Evolutionary conservation across 2,888 invertebrate genomes (phyloP), one percentile per base, ranked within the genome.

Genomic region (Stictocephala bisonia): DNA sequence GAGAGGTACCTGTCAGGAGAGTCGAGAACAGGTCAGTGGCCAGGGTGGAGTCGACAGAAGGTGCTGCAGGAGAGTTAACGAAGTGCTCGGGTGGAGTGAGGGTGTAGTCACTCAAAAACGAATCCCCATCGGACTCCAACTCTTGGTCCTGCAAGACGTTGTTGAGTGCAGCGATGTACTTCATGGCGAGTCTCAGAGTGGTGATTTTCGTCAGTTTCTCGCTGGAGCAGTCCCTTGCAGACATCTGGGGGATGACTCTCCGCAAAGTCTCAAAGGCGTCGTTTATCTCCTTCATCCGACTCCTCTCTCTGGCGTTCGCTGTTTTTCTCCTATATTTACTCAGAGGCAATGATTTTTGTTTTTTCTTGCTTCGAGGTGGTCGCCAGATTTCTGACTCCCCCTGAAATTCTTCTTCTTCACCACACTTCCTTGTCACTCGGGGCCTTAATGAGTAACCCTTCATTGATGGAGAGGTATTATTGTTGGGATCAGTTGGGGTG

Each of bases 171-270:
- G 90, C 85, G 77, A 96, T 96, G 82, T 96, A 96, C 81, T 92
- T 90, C 92, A 96, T 93, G 24, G 96, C 96, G 75, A 95, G 85
- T 40, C 94, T 86, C 58, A 96, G 84, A 0, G 95, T 95, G 3
- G 95, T 94, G 79, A 96, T 96, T 85, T 96, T 96, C 58, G 95
- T 96, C 77, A 94, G 86, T 83, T 94, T 94, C 82, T 93, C 93
- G 82, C 64, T 66, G 41, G 7, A 15, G 90, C 90, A 15, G 72
- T 75, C 71, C 66, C 76, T 40, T 53, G 75, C 72, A 72, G 72
- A 13, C 76, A 71, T 18, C 79, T 72, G 41, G 85, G 96, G 96
- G 11, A 96, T 91, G 24, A 91, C 93, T n/a, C 88, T 87, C 22
- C 94, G 87, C 7, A 96, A 86, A 1, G 90, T 88, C 82, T 95